Conservation (phyloP, 2,113 vertebrate genomes). For the Etheostoma spectabile region DNA sequence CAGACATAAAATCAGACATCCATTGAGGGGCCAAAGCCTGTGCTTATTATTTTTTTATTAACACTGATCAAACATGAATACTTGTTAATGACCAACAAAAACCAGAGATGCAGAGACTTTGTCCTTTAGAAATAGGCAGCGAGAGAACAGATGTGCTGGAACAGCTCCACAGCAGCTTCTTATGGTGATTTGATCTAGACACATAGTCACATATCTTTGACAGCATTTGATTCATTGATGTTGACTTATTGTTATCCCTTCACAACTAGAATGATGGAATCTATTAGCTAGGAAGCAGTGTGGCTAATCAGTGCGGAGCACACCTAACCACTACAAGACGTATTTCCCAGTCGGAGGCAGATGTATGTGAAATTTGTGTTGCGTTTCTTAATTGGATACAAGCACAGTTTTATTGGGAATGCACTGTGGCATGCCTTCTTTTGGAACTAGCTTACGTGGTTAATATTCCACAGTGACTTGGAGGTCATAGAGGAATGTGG, state of each 20-base stretch:
- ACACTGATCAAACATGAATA: slow-evolving; percentile 70
- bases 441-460: slow-evolving; percentile 66
- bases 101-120: slow-evolving; percentile 51
- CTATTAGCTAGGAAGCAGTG: slow-evolving; percentile 61
- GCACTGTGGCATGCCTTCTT: slow-evolving; percentile 54
- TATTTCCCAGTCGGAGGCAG: slow-evolving; percentile 61
- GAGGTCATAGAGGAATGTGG: slow-evolving; percentile 69
- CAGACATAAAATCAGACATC: slow-evolving; percentile 59
- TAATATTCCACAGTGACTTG: slow-evolving; percentile 60
- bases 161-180: slow-evolving; percentile 49
- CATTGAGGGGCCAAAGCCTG: slow-evolving; percentile 45
- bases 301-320: slow-evolving; percentile 58
- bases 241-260: slow-evolving; percentile 67
- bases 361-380: slow-evolving; percentile 58
- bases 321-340: slow-evolving; percentile 42
- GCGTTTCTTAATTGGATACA: slow-evolving; percentile 65
- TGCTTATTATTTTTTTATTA: slow-evolving; percentile 66
- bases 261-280: slow-evolving; percentile 61
- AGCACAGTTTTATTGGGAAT: slow-evolving; percentile 63
- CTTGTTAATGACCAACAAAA: slow-evolving; percentile 69
- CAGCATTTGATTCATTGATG: slow-evolving; percentile 65
- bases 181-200: slow-evolving; percentile 63
- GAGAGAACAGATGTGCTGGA: slow-evolving; percentile 65
- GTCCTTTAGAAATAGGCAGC: slow-evolving; percentile 31
- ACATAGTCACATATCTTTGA: slow-evolving; percentile 53